phyloP scores from a whole-genome alignment of 2,888 invertebrate genomes.

The Meandrusa payeni region DNA sequence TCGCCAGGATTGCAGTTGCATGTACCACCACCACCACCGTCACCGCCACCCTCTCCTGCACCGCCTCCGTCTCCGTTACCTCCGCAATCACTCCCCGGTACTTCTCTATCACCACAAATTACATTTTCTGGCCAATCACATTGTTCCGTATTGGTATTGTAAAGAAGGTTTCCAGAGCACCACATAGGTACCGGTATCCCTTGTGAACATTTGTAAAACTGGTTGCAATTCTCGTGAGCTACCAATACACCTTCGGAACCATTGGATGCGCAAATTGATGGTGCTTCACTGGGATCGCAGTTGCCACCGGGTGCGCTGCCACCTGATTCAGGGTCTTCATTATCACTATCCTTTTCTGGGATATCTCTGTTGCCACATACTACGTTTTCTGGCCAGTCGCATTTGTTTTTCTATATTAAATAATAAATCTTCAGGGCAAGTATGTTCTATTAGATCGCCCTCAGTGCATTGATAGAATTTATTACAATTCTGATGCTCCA shows the following conservation, averaged over 20 bases:
- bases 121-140: constrained; percentile 49
- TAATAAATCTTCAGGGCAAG: constrained; percentile 29
- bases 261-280: constrained; percentile 35
- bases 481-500: constrained; percentile 40
- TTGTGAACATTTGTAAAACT: constrained; percentile 42
- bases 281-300: constrained; percentile 36
- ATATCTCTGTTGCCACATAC: constrained; percentile 30
- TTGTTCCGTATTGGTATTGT: constrained; percentile 34
- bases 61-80: too few relatives aligned
- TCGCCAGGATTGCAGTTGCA: too few relatives aligned
- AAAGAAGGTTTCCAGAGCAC: constrained; percentile 39
- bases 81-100: constrained; percentile 8
- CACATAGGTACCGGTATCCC: constrained; percentile 34
- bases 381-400: constrained; percentile 36
- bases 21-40: too few relatives aligned
- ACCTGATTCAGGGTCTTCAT: constrained; percentile 9
- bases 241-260: constrained; percentile 40
- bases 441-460: constrained; percentile 36
- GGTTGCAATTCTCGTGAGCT: constrained; percentile 42
- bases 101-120: constrained; percentile 39
- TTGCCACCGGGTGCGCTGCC: constrained; percentile 22
- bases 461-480: constrained; percentile 41
- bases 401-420: constrained; percentile 33
- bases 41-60: too few relatives aligned
- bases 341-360: constrained; percentile 16